Evolutionary conservation across 2,888 invertebrate genomes (phyloP), one percentile per base, ranked within the genome.

Genomic region (Dexiosoma caninum): DNA sequence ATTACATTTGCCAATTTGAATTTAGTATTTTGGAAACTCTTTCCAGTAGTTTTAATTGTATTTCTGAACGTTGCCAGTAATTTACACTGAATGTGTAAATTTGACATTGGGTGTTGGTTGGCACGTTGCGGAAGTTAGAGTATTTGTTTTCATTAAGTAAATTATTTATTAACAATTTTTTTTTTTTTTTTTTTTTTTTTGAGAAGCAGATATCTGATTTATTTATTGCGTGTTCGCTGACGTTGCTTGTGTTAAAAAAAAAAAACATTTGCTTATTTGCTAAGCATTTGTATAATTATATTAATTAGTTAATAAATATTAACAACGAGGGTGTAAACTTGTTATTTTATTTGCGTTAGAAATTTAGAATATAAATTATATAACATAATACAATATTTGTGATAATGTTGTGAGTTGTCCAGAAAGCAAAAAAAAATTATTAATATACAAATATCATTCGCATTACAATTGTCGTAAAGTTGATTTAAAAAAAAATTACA

Each of bases 271-370:
- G 9, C 9, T 21, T 14, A 37, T 51, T 64, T 55, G 62, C 53
- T 32, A 53, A 55, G 19, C 2, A 27, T 35, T 16, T 44, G 42
- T n/a, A 27, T 27, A 59, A 59, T 66, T 51, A 32, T 59, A 59
- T 59, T 51, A 51, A 67, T 66, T 59, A 53, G 37, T 57, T 10
- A 32, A 32, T 16, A 55, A 37, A 55, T 46, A 14, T 30, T 23
- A 49, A 21, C 67, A 66, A 49, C 32, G 64, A 42, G 55, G 77
- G 71, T 71, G 77, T 78, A 42, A 57, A 64, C 60, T 59, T 59
- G 37, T 19, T 19, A n/a, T 75, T 49, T 75, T 51, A 16, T 42
- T n/a, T 60, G 8, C 23, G 3, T 19, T 27, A 9, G 46, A 9
- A 44, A 44, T 69, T 19, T 27, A 14, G 4, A 21, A 44, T 10